phyloP scores from a whole-genome alignment of 2,113 vertebrate species.

The Melanerpes aurifrons region DNA sequence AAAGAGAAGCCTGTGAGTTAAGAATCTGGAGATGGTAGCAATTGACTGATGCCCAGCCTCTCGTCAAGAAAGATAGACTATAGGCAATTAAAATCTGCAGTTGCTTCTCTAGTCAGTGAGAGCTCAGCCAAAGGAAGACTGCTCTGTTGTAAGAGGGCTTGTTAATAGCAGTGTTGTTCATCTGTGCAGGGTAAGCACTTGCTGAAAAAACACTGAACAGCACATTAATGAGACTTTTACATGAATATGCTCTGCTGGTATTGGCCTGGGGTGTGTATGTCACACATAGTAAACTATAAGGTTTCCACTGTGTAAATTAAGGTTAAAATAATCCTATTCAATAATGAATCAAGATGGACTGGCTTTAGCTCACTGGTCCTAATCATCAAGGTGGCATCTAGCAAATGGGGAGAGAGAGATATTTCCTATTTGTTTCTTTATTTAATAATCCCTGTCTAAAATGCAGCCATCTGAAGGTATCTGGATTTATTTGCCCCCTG shows the following conservation, averaged over 20 bases:
- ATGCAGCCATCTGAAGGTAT: background rate
- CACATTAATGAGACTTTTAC: background rate
- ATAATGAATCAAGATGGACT: background rate
- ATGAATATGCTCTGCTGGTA: background rate
- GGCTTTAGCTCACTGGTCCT: background rate
- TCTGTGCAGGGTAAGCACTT: background rate
- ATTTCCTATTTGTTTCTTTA: background rate
- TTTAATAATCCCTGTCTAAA: background rate
- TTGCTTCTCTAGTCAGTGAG: background rate
- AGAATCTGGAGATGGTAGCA: background rate
- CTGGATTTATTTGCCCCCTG: background rate
- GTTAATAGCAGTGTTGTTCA: background rate
- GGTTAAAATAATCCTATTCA: background rate
- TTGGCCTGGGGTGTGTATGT: background rate
- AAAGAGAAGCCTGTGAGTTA: background rate
- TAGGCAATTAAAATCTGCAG: background rate
- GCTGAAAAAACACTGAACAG: background rate
- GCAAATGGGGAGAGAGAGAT: background rate
- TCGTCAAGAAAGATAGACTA: background rate
- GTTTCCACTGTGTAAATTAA: background rate
- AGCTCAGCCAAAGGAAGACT: background rate
- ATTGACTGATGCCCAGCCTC: background rate
- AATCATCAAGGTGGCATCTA: background rate
- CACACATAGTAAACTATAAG: background rate
- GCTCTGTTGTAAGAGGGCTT: background rate